Percentiles rank a stretch among this genome's conserved stretches.
Conservation (phyloP, 2,797 vertebrate genomes). For the Harpagifer antarcticus region DNA sequence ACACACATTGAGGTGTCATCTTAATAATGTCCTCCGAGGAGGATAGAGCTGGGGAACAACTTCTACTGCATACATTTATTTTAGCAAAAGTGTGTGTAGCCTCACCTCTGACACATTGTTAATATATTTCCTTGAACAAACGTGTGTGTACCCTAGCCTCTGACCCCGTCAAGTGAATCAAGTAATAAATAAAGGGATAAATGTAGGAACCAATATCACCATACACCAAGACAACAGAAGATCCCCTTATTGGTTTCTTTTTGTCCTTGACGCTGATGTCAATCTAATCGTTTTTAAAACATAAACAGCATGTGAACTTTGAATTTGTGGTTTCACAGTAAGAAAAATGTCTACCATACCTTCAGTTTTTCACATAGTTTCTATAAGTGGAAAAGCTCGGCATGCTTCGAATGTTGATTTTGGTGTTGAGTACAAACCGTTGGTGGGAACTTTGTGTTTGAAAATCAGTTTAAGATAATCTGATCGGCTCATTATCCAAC, state of each 20-base stretch:
- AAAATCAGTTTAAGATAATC: no score
- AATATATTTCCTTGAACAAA: no score
- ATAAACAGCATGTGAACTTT: background rate
- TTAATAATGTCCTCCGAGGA: no score
- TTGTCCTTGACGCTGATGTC: background rate
- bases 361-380: background rate
- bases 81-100: no score
- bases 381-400: background rate
- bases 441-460: background rate
- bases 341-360: background rate
- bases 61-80: no score
- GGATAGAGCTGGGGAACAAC: no score
- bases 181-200: no score
- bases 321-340: background rate
- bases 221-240: background rate
- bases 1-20: no score
- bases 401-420: background rate
- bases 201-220: background rate
- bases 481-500: background rate
- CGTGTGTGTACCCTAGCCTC: no score
- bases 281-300: background rate
- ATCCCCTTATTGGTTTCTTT: background rate
- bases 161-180: no score
- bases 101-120: no score
- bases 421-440: no score